A percentile compares a stretch with the other conserved stretches of the same genome.
Conservation (phyloP, 2,797 vertebrate species). For the Pseudochromis fuscus region DNA sequence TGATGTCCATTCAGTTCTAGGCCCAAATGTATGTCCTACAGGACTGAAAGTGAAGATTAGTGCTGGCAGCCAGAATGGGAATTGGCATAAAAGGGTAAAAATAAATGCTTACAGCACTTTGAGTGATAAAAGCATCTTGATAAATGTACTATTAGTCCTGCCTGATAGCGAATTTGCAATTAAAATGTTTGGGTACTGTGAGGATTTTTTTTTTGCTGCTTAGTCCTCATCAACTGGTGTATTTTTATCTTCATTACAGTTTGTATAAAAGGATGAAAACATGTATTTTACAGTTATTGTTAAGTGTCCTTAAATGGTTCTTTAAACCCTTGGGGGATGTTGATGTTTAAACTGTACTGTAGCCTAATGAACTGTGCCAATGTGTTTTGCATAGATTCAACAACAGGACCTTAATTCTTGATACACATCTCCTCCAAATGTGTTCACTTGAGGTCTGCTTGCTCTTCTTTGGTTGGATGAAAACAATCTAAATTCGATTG, state of each 20-base stretch:
- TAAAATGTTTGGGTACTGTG: slow-evolving; percentile 18
- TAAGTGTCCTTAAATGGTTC: slow-evolving; percentile 21
- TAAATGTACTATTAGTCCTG: slow-evolving; percentile 35
- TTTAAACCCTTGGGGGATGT: slow-evolving; percentile 3
- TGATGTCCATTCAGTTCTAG: slow-evolving; percentile 65
- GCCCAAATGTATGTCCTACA: slow-evolving; percentile 41
- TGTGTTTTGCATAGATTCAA: slow-evolving; percentile 5
- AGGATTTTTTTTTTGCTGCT: background rate
- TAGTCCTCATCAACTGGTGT: slow-evolving; percentile 1
- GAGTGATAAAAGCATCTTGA: slow-evolving; percentile 53
- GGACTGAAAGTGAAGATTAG: slow-evolving; percentile 63
- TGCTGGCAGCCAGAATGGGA: slow-evolving; percentile 33
- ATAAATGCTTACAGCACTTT: slow-evolving; percentile 48
- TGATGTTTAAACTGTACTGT: slow-evolving; percentile 33
- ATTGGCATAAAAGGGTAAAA: slow-evolving; percentile 57
- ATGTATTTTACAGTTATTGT: background rate
- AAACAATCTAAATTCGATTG: slow-evolving; percentile 13
- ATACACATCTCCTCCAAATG: background rate
- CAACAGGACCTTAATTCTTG: background rate
- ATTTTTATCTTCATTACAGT: background rate
- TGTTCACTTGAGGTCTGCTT: background rate
- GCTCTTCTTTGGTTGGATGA: background rate
- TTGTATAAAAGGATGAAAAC: slow-evolving; percentile 14
- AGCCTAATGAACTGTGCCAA: slow-evolving; percentile 36
- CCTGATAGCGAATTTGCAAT: slow-evolving; percentile 41